Conservation (phyloP, 2,797 vertebrate genomes). For the Anabas testudineus region DNA sequence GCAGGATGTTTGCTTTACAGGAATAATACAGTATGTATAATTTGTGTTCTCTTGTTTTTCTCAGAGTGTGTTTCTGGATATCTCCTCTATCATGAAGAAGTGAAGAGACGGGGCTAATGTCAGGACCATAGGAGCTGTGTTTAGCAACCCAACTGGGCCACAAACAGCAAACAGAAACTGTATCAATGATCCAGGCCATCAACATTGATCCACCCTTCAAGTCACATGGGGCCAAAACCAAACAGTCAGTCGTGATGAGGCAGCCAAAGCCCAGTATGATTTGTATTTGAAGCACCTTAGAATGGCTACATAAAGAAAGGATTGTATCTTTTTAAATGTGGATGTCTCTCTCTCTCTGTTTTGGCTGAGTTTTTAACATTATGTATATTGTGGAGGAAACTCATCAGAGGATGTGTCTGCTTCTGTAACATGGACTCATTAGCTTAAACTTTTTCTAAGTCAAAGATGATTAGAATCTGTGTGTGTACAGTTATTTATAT, state of each 20-base stretch:
- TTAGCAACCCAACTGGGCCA: constrained; percentile 25
- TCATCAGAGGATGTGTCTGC: constrained; percentile 40
- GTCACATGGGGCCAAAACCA: constrained; percentile 54
- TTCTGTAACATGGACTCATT: constrained; percentile 45
- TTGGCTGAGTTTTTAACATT: constrained; percentile 13
- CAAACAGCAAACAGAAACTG: constrained; percentile 50
- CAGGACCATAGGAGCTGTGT: constrained; percentile 15
- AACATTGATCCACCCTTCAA: constrained; percentile 44
- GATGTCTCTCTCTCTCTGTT: constrained; percentile 27
- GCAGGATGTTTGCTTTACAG: too few relatives aligned
- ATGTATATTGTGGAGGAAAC: constrained; percentile 28
- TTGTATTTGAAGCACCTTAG: constrained; percentile 75
- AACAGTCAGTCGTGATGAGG: constrained; percentile 39
- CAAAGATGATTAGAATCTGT: constrained; percentile 43
- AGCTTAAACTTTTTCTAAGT: constrained; percentile 51
- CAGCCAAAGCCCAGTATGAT: constrained; percentile 30
- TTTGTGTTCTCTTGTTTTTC: constrained; percentile 72
- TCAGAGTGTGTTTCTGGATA: constrained; percentile 94
- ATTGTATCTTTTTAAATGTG: constrained; percentile 18
- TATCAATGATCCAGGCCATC: constrained; percentile 62
- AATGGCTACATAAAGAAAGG: constrained; percentile 28
- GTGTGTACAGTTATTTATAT: constrained; percentile 60
- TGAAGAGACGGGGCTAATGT: constrained; percentile 68
- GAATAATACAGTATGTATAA: background rate
- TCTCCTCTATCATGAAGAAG: constrained; percentile 97